phyloP scores from a whole-genome alignment of 1,140 invertebrate species.

The Macrocentrus cingulum region DNA sequence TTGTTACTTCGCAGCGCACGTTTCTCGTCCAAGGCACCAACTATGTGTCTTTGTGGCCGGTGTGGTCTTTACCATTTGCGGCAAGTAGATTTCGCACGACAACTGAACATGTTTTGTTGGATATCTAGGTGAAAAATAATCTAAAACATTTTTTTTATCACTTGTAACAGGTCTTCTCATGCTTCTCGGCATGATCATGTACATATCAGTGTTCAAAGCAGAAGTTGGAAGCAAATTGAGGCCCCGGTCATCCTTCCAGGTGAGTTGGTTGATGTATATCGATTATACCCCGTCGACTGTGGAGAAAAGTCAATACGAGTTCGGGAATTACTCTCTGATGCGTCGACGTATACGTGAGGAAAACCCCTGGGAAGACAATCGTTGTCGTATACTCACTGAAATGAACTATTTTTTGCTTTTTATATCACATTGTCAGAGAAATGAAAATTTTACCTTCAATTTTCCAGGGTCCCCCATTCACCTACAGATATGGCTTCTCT shows the following conservation, averaged over 20 bases:
- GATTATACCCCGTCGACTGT: neutral
- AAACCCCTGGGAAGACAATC: neutral
- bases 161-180: slow-evolving; percentile 81
- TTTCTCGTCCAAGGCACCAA: slow-evolving; percentile 57
- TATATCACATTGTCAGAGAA: neutral
- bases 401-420: neutral
- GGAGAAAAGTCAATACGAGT: neutral
- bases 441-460: slow-evolving; percentile 27
- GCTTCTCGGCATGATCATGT: slow-evolving; percentile 86
- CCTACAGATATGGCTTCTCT: slow-evolving; percentile 83
- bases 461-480: slow-evolving; percentile 77
- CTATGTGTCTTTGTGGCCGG: slow-evolving; percentile 69
- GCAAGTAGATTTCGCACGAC: slow-evolving; percentile 42
- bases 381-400: neutral
- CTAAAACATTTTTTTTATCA: too few relatives aligned
- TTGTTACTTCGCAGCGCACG: slow-evolving; percentile 65
- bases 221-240: slow-evolving; percentile 84
- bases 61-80: slow-evolving; percentile 68
- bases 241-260: slow-evolving; percentile 67
- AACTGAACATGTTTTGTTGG: too few relatives aligned
- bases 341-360: neutral
- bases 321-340: neutral
- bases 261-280: slow-evolving; percentile 26
- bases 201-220: slow-evolving; percentile 89
- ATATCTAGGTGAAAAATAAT: too few relatives aligned